Conservation (phyloP, 1,140 invertebrate genomes). For the Thaumetopoea pityocampa region DNA sequence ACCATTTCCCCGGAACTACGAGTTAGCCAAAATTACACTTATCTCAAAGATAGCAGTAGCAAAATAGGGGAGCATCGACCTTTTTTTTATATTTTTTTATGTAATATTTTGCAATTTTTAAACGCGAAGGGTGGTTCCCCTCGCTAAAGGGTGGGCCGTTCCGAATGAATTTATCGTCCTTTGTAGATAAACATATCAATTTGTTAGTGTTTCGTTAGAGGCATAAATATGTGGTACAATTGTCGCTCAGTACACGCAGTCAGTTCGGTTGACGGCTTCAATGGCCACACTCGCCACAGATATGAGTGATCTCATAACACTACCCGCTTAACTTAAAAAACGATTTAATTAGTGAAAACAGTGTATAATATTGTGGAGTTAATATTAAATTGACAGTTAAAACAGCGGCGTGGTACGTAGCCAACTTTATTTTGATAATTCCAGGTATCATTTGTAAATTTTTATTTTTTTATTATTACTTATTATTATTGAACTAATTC, state of each 20-base stretch:
- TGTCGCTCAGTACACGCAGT: constrained; percentile 32
- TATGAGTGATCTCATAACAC: constrained; percentile 27
- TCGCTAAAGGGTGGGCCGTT: constrained; percentile 65
- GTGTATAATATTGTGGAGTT: constrained; percentile 3
- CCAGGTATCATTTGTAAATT: too few relatives aligned
- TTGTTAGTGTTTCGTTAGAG: constrained; percentile 71
- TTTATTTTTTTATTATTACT: too few relatives aligned
- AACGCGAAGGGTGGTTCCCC: constrained; percentile 68
- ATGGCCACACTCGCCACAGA: constrained; percentile 38
- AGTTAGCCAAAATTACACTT: constrained; percentile 57
- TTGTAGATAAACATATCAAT: constrained; percentile 76
- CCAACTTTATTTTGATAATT: too few relatives aligned
- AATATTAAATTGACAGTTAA: too few relatives aligned
- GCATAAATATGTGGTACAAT: constrained; percentile 66
- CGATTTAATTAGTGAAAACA: constrained; percentile 14
- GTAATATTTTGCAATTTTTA: constrained; percentile 73
- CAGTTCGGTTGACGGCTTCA: constrained; percentile 49
- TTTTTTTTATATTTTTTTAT: constrained; percentile 73
- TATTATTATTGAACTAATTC: too few relatives aligned
- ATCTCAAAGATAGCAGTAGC: constrained; percentile 35
- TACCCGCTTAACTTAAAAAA: constrained; percentile 11
- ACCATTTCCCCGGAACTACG: constrained; percentile 65
- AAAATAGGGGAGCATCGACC: constrained; percentile 29
- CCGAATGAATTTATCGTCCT: constrained; percentile 70
- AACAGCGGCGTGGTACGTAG: too few relatives aligned